A percentile compares a stretch with the other conserved stretches of the same genome.
Evolutionary conservation across 2,888 invertebrate genomes (phyloP).

Genomic region (Hirtodrosophila alboralis): DNA sequence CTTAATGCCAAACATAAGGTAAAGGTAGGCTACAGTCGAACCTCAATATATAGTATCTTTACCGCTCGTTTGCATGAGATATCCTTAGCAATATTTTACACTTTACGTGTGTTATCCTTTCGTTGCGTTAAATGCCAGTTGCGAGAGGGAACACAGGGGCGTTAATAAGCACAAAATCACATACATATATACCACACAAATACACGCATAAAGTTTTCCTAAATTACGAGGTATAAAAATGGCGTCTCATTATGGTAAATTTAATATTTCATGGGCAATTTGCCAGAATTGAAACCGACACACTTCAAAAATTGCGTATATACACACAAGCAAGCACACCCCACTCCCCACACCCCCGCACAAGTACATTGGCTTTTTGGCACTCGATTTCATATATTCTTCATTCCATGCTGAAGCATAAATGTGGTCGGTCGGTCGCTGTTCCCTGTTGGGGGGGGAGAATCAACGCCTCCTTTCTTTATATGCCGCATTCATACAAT

Average conservation of each 20-base stretch:
- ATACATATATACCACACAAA: constrained; percentile 40
- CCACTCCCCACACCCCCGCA: constrained; percentile 15
- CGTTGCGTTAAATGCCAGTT: background rate
- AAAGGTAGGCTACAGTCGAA: constrained; percentile 21
- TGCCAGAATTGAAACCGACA: constrained; percentile 80
- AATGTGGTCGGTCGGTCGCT: constrained; percentile 30
- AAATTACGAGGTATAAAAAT: constrained; percentile 77
- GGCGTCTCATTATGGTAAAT: constrained; percentile 77
- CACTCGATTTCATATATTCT: constrained; percentile 49
- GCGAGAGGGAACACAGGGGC: constrained; percentile 8
- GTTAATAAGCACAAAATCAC: constrained; percentile 59
- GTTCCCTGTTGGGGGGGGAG: background rate
- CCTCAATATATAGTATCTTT: constrained; percentile 20
- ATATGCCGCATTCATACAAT: constrained; percentile 69
- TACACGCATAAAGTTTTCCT: constrained; percentile 57
- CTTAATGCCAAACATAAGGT: constrained; percentile 14
- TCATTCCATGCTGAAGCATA: constrained; percentile 37
- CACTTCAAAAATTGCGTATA: constrained; percentile 73
- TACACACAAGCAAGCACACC: constrained; percentile 12
- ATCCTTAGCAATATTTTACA: constrained; percentile 27
- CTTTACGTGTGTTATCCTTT: constrained; percentile 9
- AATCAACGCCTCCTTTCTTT: constrained; percentile 46
- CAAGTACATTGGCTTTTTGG: constrained; percentile 35
- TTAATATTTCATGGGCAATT: constrained; percentile 82
- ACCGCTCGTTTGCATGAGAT: background rate